phyloP scores from a whole-genome alignment of 2,113 vertebrate species.

The Chlorocebus sabaeus region DNA sequence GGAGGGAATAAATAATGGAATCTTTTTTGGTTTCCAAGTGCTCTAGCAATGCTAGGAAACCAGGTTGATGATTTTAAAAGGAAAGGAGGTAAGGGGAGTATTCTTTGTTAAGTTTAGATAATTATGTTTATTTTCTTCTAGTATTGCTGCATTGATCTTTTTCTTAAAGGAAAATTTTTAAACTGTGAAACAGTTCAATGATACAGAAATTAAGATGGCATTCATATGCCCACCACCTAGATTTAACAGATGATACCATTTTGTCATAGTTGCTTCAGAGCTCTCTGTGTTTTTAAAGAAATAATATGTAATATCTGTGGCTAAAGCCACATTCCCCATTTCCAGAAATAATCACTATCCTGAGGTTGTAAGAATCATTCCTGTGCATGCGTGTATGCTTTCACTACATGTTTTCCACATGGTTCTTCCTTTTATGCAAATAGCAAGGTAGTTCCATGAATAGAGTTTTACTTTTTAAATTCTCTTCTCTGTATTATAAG shows the following conservation, averaged over 20 bases:
- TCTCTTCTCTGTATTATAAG: constrained; percentile 1
- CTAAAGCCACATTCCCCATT: neutral
- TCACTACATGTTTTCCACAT: neutral
- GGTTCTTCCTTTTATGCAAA: constrained; percentile 21
- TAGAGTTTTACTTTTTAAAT: neutral
- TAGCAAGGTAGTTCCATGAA: neutral
- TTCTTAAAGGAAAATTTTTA: neutral
- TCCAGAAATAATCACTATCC: neutral
- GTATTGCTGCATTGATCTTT: neutral
- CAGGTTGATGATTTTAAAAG: neutral
- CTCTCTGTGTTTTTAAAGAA: constrained; percentile 30
- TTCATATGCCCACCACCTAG: neutral
- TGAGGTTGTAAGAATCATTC: constrained; percentile 1
- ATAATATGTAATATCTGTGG: neutral
- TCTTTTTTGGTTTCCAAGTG: neutral
- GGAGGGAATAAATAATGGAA: neutral
- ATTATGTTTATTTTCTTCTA: constrained; percentile 7
- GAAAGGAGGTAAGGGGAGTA: neutral
- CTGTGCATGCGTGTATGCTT: neutral
- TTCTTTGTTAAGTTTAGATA: neutral
- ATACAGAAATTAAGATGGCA: neutral
- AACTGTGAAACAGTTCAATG: constrained; percentile 5
- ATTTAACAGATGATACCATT: neutral
- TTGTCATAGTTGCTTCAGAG: neutral
- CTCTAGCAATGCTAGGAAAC: constrained; percentile 3